Base-by-base conservation (phyloP, 2,888 invertebrate species). In the Polymixis lichenea region DNA sequence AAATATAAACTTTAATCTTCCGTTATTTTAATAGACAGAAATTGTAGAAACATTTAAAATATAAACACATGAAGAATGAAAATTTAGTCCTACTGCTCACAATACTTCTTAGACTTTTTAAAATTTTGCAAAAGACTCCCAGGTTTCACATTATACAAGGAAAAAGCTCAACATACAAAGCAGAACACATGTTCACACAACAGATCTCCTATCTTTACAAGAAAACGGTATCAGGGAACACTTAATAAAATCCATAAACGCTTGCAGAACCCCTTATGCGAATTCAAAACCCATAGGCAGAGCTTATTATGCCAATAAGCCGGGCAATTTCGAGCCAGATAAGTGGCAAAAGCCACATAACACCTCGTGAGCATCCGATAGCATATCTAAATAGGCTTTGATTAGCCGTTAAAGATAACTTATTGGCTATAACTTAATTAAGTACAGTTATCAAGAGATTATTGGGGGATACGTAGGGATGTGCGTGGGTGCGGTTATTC, bases 321-420 rank as follows among this genome's bases (percentile, higher is more conserved):
- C 9, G 43, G 53, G 83, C 74, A 85, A 86, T 82, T 80, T 82
- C 51, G 55, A 61, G 73, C 46, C 69, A 76, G 78, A 81, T 86
- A 86, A 73, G 78, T 77, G 70, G 68, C 61, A 71, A 83, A 80
- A 60, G 62, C 69, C 73, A 67, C 82, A 78, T 82, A 77, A 86
- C 86, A 82, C 85, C 80, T 82, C 84, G 55, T 78, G 73, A 78
- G 72, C 51, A 43, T 53, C 67, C 65, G 87, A 83, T 85, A 84
- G 70, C 79, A 73, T 81, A 87, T 88, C 87, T 85, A 80, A 84
- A 86, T 83, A 84, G 78, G 72, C 83, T 81, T 77, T 83, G 85
- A 87, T 87, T 82, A 75, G 71, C 82, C 83, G 88, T 83, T 82
- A 85, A 80, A 86, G 85, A 88, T 87, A 85, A 87, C 68, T 83